Percentiles rank a stretch among this genome's conserved stretches.
Evolutionary conservation across 2,888 invertebrate genomes (phyloP).

Genomic region (Acleris sparsana): DNA sequence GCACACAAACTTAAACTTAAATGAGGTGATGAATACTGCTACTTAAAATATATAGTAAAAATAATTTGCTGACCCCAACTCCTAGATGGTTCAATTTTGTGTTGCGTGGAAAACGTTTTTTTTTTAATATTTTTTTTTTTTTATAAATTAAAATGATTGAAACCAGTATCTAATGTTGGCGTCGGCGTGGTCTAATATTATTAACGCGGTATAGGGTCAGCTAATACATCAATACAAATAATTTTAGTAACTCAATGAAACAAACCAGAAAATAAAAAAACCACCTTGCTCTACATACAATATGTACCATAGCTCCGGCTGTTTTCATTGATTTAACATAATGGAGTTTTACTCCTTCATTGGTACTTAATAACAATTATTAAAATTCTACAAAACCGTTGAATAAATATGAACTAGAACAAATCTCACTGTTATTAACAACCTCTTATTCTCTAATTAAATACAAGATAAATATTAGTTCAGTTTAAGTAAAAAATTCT

Average conservation of each 20-base stretch:
- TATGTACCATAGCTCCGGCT: not conserved
- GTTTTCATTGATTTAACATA: constrained; percentile 5
- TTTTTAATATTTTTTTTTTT: too few relatives aligned
- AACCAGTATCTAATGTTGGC: too few relatives aligned
- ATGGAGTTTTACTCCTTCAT: constrained; percentile 18
- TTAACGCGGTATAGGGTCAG: too few relatives aligned
- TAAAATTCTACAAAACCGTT: constrained; percentile 7
- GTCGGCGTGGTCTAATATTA: too few relatives aligned
- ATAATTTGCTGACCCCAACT: not conserved
- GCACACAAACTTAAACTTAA: not conserved
- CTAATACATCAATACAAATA: too few relatives aligned
- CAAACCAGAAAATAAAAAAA: not conserved
- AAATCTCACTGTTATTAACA: constrained; percentile 37
- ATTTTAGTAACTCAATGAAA: not conserved
- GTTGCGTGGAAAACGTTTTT: not conserved
- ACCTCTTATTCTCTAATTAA: constrained; percentile 18
- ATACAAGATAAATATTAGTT: not conserved
- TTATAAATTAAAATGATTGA: too few relatives aligned
- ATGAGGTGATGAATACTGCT: constrained; percentile 3
- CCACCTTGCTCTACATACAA: not conserved
- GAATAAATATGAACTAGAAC: constrained; percentile 30
- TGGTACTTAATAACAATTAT: constrained; percentile 10
- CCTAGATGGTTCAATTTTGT: not conserved
- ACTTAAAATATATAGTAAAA: not conserved
- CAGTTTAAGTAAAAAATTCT: not conserved